Evolutionary conservation across 2,797 vertebrate genomes (phyloP).

Genomic region (Eurystomus glaucurus): DNA sequence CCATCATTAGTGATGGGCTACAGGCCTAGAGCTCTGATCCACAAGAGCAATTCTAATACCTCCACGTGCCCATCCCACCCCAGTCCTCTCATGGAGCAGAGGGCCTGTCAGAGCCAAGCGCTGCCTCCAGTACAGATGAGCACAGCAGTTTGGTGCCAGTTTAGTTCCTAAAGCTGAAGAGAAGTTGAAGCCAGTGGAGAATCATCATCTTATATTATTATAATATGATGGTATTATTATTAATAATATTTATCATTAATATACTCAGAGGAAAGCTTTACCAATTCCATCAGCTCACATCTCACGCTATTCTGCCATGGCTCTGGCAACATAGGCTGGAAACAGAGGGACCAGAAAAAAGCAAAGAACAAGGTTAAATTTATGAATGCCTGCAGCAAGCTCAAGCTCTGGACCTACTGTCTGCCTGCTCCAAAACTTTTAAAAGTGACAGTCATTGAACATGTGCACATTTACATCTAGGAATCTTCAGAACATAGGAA

Average conservation of each 20-base stretch:
- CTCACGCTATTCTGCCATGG: background rate
- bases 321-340: background rate
- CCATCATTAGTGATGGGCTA: background rate
- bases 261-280: background rate
- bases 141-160: background rate
- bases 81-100: background rate
- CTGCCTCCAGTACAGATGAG: background rate
- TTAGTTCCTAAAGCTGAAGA: background rate
- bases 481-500: background rate
- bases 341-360: background rate
- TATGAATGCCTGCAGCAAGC: background rate
- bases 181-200: background rate
- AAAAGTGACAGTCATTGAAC: background rate
- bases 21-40: accelerated
- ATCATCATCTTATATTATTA: background rate
- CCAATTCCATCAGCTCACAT: background rate
- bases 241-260: background rate
- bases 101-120: background rate
- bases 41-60: background rate
- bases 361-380: background rate
- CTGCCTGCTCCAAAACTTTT: background rate
- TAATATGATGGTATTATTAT: background rate
- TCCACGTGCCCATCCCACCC: background rate
- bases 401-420: background rate
- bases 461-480: background rate